Evolutionary conservation across 2,113 vertebrate species (phyloP), one percentile per base, ranked within the genome.

Genomic region (Arvicanthis niloticus): DNA sequence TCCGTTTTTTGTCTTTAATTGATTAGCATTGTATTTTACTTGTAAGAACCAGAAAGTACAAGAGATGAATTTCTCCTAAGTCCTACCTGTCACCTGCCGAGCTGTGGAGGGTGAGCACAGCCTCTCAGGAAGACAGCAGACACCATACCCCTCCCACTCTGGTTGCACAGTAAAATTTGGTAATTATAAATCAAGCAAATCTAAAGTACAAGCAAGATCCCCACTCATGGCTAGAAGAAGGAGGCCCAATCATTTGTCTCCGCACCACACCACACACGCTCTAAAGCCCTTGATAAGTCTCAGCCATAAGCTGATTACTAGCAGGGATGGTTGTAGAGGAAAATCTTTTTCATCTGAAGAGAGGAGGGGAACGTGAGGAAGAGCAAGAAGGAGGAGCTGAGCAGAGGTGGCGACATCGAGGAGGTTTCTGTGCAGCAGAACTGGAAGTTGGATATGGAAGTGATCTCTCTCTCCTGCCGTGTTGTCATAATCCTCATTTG

Each of bases 171-270:
- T 45, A 87, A 95, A 94, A 86, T 88, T 73, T 77, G 95, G 65
- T 94, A 72, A 97, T 97, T 97, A 93, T 88, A 97, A 97, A 96
- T 82, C 73, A n/a, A 96, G 82, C 78, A 93, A 84, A 89, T 95
- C 92, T 40, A 1, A 89, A 65, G 85, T 88, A 80, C 86, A 48
- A 89, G 37, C 86, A 17, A 42, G 56, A 89, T 95, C 95, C 93
- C 65, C 65, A 48, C 89, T 95, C 85, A 53, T 88, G 15, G 0
- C 96, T 81, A 56, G n/a, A 77, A 95, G 95, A 89, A 93, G 10
- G 60, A 40, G 62, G 78, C 42, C 96, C 92, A 91, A 97, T 97
- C 96, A 95, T 98, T 97, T 94, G 89, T 98, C 91, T 94, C 45
- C 2, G 8, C 0, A 80, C 70, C 2, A 8, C 0, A 80, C 70